These are phyloP conservation scores for Drosophila melanosoma DNA, from an alignment of 2,888 invertebrate species.

Conservation along the genomic window DNA sequence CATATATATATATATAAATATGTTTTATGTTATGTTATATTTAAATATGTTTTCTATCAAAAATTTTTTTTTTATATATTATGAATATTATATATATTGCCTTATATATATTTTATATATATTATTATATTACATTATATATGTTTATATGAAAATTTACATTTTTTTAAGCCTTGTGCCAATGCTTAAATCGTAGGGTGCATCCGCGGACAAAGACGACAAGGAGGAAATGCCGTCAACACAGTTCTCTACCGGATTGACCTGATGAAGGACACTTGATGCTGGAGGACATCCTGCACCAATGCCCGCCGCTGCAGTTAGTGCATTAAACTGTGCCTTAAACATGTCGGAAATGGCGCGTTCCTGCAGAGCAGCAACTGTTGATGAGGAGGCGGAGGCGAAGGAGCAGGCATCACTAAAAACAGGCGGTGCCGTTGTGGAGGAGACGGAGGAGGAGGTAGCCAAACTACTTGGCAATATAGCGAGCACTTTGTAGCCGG, in stretches of 20 bases:
- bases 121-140: neutral
- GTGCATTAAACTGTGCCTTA: slow-evolving; percentile 71
- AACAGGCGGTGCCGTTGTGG: slow-evolving; percentile 7
- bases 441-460: slow-evolving; percentile 26
- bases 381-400: slow-evolving; percentile 15
- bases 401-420: slow-evolving; percentile 10
- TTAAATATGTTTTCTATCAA: neutral
- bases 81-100: neutral
- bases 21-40: too few relatives aligned
- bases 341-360: slow-evolving; percentile 72
- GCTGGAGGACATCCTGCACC: slow-evolving; percentile 10
- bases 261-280: neutral
- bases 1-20: too few relatives aligned
- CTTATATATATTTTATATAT: neutral
- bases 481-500: slow-evolving; percentile 26
- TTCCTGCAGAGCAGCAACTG: slow-evolving; percentile 68
- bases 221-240: neutral
- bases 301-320: slow-evolving; percentile 59
- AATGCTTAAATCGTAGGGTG: slow-evolving; percentile 79
- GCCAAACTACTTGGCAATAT: slow-evolving; percentile 25
- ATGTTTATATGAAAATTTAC: slow-evolving; percentile 42
- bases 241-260: neutral
- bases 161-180: slow-evolving; percentile 69
- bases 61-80: neutral
- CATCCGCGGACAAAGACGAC: slow-evolving; percentile 52